Evolutionary conservation across 2,888 invertebrate genomes (phyloP), one percentile per base, ranked within the genome.

Genomic region (Serripes groenlandicus): DNA sequence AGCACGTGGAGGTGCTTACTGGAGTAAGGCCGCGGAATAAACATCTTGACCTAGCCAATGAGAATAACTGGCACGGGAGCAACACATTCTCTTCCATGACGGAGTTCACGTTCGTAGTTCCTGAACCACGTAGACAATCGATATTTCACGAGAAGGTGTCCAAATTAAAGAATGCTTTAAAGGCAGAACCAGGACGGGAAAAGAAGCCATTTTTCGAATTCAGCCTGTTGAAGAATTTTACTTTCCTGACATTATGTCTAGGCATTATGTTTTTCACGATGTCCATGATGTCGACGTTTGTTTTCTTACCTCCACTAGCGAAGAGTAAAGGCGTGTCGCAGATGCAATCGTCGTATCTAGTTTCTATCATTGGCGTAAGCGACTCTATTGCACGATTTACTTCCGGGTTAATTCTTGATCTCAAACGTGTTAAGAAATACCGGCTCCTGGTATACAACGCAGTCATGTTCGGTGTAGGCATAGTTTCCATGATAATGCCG

Each of bases 341-440:
- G 28, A 68, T 82, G 30, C 80, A 96, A 0, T 96, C 97, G 0
- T 96, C 97, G 5, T 96, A 96, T 93, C 95, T 99, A 76, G 96
- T 99, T 18, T 97, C 98, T 0, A 96, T 97, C 1, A 97, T 99
- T 90, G 99, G 99, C 34, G 96, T 98, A 60, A 96, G 98, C 0
- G 99, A 99, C 93, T 98, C 98, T 0, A 93, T 98, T 64, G 98
- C 98, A 66, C 97, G 99, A 95, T 96, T 99, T 32, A 37, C 83
- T 18, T 90, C 88, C 34, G 92, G 91, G 7, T 83, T 91, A 58
- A 35, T 92, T 34, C 86, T 92, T 32, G 91, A 92, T 75, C 74
- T 91, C 23, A 88, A 87, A 56, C 42, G 62, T 11, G 71, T 92
- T 1, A 86, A 85, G 76, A 84, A 80, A 18, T 78, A 85, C 73